These are phyloP conservation scores for Blastobasis adustella DNA, from an alignment of 2,888 invertebrate genomes.

Conservation along the genomic window DNA sequence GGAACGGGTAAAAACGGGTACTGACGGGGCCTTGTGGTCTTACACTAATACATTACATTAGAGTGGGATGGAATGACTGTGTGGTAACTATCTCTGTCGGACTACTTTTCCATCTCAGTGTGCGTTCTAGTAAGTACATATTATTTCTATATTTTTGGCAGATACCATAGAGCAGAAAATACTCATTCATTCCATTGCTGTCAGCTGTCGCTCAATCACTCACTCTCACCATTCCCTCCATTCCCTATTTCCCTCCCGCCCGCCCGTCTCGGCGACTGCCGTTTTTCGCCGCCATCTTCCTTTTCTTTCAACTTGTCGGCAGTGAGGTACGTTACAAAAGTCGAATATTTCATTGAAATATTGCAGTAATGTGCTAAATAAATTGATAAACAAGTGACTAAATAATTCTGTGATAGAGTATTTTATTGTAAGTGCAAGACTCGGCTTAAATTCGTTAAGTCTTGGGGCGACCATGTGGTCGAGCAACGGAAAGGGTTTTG, in stretches of 20 bases:
- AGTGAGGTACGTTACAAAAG: slow-evolving; percentile 55
- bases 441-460: slow-evolving; percentile 19
- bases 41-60: too few species aligned
- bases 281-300: slow-evolving; percentile 62
- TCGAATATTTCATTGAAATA: slow-evolving; percentile 25
- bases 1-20: too few species aligned
- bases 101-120: background rate
- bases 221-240: slow-evolving; percentile 11
- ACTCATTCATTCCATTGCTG: background rate
- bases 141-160: too few species aligned
- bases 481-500: slow-evolving; percentile 36
- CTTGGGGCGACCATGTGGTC: slow-evolving; percentile 61
- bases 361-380: too few species aligned
- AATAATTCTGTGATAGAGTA: slow-evolving; percentile 14
- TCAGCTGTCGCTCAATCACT: slow-evolving; percentile 2
- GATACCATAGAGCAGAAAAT: too few species aligned
- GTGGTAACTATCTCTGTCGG: too few species aligned
- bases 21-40: too few species aligned
- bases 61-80: background rate
- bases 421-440: slow-evolving; percentile 20
- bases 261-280: slow-evolving; percentile 17
- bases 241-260: slow-evolving; percentile 5
- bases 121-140: too few species aligned
- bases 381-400: background rate
- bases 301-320: slow-evolving; percentile 61